Conservation (phyloP, 2,888 invertebrate genomes). For the Xestoiulus laeticollis region DNA sequence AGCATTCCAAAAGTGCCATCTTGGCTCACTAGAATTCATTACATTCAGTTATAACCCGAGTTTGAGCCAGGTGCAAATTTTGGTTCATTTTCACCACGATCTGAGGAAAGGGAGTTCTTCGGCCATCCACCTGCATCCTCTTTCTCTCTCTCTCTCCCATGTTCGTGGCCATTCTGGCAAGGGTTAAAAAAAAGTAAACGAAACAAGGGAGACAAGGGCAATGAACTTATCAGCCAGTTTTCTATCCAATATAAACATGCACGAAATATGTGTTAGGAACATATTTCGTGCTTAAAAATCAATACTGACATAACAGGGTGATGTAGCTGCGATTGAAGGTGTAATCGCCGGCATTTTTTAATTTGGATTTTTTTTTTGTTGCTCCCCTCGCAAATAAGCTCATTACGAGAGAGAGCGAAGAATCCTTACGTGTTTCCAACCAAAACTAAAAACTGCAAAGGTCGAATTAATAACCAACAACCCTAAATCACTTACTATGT, state of each 20-base stretch:
- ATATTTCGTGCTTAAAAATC: slow-evolving; percentile 16
- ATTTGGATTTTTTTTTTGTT: not conserved
- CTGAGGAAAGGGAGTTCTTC: not conserved
- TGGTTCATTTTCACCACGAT: not conserved
- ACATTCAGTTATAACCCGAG: not conserved
- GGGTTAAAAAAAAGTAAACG: slow-evolving; percentile 10
- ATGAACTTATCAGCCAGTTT: not conserved
- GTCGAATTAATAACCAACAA: not conserved
- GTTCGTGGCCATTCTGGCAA: slow-evolving; percentile 8
- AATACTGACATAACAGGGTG: not conserved
- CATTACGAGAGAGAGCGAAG: not conserved
- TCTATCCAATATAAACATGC: not conserved
- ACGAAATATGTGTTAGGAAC: not conserved
- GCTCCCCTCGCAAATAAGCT: not conserved
- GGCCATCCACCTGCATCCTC: not conserved
- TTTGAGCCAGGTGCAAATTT: not conserved
- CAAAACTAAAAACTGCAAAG: not conserved
- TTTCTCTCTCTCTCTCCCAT: no score
- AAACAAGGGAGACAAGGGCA: slow-evolving; percentile 6
- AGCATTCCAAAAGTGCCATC: not conserved
- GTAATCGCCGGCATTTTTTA: not conserved
- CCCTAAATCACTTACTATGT: no score
- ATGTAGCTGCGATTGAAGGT: not conserved
- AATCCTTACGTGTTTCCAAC: not conserved
- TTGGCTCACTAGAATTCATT: no score